A percentile compares a stretch with the other conserved stretches of the same genome.
phyloP scores from a whole-genome alignment of 2,888 invertebrate species.

The Marasmarcha lunaedactyla region DNA sequence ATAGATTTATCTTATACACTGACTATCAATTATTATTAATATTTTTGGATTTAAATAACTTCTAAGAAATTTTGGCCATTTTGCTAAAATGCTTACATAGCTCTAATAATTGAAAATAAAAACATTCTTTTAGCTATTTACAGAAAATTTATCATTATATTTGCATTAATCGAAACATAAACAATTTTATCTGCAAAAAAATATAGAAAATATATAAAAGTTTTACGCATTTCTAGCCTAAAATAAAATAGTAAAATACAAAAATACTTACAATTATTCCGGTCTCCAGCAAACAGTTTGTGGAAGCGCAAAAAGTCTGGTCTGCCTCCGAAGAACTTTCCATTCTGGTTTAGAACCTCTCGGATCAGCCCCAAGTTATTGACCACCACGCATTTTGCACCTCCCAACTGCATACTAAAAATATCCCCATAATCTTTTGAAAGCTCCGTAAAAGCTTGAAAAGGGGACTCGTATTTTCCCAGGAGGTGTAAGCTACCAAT shows the following conservation, averaged over 20 bases:
- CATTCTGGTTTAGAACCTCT: slow-evolving; percentile 83
- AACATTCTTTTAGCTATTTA: too few species aligned
- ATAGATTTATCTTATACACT: too few species aligned
- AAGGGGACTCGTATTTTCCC: slow-evolving; percentile 74
- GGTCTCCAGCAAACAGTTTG: slow-evolving; percentile 84
- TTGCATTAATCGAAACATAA: too few species aligned
- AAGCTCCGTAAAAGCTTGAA: slow-evolving; percentile 78
- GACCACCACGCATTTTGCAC: slow-evolving; percentile 78
- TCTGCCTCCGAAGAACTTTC: slow-evolving; percentile 84
- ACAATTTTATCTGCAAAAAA: too few species aligned
- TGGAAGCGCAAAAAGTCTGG: slow-evolving; percentile 86
- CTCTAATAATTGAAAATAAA: too few species aligned
- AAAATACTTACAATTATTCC: slow-evolving; percentile 85
- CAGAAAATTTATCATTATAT: too few species aligned
- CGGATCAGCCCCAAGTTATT: slow-evolving; percentile 78
- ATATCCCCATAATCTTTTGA: slow-evolving; percentile 79
- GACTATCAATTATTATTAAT: too few species aligned
- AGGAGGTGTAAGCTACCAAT: slow-evolving; percentile 79
- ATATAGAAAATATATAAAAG: not conserved
- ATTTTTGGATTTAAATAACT: too few species aligned
- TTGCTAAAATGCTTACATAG: too few species aligned
- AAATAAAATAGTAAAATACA: not conserved
- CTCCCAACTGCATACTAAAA: slow-evolving; percentile 76
- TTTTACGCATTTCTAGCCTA: not conserved
- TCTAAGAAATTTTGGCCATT: too few species aligned